Base-by-base conservation (phyloP, 1,140 invertebrate genomes). In the Drosophila willistoni region DNA sequence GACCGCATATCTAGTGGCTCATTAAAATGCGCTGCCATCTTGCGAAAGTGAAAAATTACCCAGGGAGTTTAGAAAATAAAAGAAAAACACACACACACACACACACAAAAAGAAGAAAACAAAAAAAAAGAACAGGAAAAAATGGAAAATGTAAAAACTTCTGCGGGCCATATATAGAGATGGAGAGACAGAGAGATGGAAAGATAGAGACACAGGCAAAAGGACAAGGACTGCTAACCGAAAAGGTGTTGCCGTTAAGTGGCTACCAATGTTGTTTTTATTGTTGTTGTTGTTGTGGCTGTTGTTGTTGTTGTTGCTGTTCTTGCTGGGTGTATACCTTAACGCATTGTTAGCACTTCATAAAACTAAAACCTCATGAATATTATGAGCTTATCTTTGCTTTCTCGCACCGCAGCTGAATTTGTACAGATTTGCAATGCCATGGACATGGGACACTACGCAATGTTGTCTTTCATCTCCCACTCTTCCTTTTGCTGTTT, bases 1-100 rank as follows among this genome's bases (percentile, higher is more conserved):
- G 74, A 71, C 71, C 75, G 75, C 66, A 67, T 62, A 68, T 75
- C 73, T 72, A 66, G 34, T 77, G 77, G 71, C 84, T 89, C 84
- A 89, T 89, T 89, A 89, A 89, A 89, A 89, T 89, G 73, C 84
- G 84, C 85, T 89, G 84, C 81, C 84, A 89, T 89, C 84, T 89
- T 84, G 84, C 80, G 84, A 89, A 89, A 89, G 84, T 89, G 84
- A 89, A 89, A 89, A 89, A 89, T 89, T 89, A 82, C 77, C 79
- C 71, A 81, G 64, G 61, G 55, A 12, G 14, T 9, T 29, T 25
- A 10, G 55, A 67, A 67, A 68, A 65, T 63, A 60, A 70, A 64
- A 22, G 14, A 41, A 33, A 41, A 44, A 70, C 61, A 66, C 62
- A 66, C 42, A 51, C 47, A 57, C 34, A 36, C 34, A 36, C 47